Percentiles rank a stretch among this genome's conserved stretches.
These are phyloP conservation scores for Montipora capricornis DNA, from an alignment of 64 coral and sea anemone genomes.

Conservation along the genomic window DNA sequence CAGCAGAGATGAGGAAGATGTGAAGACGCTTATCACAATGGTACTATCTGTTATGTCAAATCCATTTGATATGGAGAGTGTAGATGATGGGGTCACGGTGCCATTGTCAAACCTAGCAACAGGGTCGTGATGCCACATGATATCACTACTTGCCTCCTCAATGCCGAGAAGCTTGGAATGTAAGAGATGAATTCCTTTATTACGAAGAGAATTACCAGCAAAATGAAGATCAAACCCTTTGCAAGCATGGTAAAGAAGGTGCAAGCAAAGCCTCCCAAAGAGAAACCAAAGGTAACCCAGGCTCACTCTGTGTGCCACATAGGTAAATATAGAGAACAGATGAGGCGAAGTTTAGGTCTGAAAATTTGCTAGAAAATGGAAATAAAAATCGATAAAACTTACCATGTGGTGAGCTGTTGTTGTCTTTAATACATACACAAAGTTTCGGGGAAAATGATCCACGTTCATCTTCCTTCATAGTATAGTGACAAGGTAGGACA, in stretches of 20 bases:
- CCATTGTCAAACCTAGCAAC: conserved; percentile 60
- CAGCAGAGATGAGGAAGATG: conserved; percentile 34
- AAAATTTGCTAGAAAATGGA: no score
- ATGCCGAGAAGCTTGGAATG: neutral
- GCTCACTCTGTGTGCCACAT: no score
- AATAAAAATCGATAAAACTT: no score
- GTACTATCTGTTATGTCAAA: conserved; percentile 21
- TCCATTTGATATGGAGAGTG: conserved; percentile 36
- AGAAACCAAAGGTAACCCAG: no score
- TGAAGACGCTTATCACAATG: neutral
- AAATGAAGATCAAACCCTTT: conserved; percentile 49
- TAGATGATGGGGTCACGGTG: neutral
- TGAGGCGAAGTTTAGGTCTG: no score
- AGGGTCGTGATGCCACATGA: conserved; percentile 23
- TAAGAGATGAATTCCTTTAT: neutral
- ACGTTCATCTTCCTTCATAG: no score
- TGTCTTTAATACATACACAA: no score
- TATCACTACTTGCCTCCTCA: neutral
- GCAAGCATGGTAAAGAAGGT: neutral
- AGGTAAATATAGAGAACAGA: no score
- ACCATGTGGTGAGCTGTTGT: no score
- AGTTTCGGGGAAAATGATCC: no score
- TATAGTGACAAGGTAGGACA: no score
- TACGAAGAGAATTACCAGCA: neutral
- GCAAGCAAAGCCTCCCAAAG: neutral